phyloP scores from a whole-genome alignment of 1,140 invertebrate species.

The Atta colombica region DNA sequence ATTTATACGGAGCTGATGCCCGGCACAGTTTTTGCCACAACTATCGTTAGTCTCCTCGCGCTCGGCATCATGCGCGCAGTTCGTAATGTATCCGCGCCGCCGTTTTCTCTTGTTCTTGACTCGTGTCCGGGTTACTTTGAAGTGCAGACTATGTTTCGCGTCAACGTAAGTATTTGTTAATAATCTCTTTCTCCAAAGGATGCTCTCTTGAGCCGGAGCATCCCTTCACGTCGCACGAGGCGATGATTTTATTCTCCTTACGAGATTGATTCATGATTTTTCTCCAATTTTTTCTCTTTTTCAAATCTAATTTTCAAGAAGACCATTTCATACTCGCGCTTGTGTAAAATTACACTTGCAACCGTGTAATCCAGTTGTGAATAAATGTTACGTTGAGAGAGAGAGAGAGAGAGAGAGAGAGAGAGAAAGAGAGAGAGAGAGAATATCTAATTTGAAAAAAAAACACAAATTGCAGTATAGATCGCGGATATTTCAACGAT shows the following conservation, averaged over 20 bases:
- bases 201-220: not conserved
- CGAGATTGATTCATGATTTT: not conserved
- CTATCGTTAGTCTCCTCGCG: conserved; percentile 89
- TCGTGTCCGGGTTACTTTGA: conserved; percentile 92
- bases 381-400: not conserved
- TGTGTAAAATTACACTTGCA: not conserved
- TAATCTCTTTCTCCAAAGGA: not conserved
- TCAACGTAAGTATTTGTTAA: conserved; percentile 87
- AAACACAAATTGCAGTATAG: not conserved
- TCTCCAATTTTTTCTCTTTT: not conserved
- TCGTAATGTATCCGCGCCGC: conserved; percentile 93
- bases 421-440: not conserved
- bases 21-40: conserved; percentile 88
- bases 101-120: conserved; percentile 92
- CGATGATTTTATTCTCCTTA: not conserved
- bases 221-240: not conserved
- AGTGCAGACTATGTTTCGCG: conserved; percentile 93
- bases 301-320: not conserved
- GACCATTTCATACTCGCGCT: not conserved
- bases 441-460: too few relatives aligned
- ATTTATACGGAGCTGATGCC: conserved; percentile 88
- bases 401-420: not conserved
- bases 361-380: too few relatives aligned
- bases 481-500: not conserved
- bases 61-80: conserved; percentile 90